These are phyloP conservation scores for Amphipyra berbera DNA, from an alignment of 2,888 invertebrate species.

Conservation along the genomic window DNA sequence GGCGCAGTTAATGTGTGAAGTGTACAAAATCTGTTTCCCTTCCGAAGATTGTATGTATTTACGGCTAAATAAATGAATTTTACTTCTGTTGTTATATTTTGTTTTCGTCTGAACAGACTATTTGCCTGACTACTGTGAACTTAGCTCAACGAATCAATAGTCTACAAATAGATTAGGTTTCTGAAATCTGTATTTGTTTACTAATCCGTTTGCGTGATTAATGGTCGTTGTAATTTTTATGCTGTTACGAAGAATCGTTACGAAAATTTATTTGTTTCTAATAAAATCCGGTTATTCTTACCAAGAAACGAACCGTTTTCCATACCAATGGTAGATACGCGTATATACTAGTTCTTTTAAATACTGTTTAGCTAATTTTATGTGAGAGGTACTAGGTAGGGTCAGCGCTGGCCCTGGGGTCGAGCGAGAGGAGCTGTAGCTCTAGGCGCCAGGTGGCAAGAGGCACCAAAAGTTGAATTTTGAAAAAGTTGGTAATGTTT, in stretches of 20 bases:
- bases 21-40: slow-evolving; percentile 15
- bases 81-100: not conserved
- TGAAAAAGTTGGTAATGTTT: no score
- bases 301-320: no score
- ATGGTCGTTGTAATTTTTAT: slow-evolving; percentile 14
- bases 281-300: no score
- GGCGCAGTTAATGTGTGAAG: slow-evolving; percentile 4
- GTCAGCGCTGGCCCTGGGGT: no score
- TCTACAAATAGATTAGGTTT: slow-evolving; percentile 33
- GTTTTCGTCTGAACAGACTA: not conserved
- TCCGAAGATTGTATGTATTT: slow-evolving; percentile 7
- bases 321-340: no score
- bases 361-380: no score
- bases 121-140: slow-evolving; percentile 7
- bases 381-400: no score
- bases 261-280: not conserved
- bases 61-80: not conserved
- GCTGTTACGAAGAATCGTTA: not conserved
- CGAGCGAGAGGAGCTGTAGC: no score
- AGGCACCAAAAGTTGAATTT: no score
- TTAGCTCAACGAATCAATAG: slow-evolving; percentile 31
- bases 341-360: no score
- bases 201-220: slow-evolving; percentile 13
- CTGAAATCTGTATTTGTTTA: slow-evolving; percentile 27
- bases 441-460: no score